Evolutionary conservation across 2,888 invertebrate genomes (phyloP).

Genomic region (Synergus umbraculus): DNA sequence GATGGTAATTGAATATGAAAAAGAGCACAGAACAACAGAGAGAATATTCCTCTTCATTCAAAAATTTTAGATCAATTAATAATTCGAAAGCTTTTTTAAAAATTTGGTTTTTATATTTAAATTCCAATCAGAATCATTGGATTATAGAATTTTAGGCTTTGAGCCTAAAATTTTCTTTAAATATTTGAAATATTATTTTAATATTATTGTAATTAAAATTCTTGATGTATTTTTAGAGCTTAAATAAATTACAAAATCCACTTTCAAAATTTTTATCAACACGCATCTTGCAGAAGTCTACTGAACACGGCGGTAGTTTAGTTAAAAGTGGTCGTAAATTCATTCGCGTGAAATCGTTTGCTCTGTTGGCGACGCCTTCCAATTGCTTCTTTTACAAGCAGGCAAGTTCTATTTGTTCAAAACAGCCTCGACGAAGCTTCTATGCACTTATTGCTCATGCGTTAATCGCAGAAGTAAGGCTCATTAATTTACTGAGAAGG

Average conservation of each 20-base stretch:
- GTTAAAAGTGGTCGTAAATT: slow-evolving; percentile 25
- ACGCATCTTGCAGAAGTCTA: background rate
- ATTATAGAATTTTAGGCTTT: too few species aligned
- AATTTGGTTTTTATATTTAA: too few species aligned
- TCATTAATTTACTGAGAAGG: slow-evolving; percentile 59
- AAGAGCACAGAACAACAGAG: too few species aligned
- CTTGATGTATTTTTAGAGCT: background rate
- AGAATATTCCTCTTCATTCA: too few species aligned
- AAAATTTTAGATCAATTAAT: too few species aligned
- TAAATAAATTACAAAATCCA: background rate
- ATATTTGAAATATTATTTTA: too few species aligned
- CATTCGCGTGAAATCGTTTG: slow-evolving; percentile 47
- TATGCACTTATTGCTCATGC: slow-evolving; percentile 49
- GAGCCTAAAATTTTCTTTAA: too few species aligned
- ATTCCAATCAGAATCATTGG: too few species aligned
- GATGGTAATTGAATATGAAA: too few species aligned
- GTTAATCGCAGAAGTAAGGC: slow-evolving; percentile 42
- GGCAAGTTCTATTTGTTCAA: slow-evolving; percentile 41
- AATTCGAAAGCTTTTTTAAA: too few species aligned
- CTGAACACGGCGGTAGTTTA: slow-evolving; percentile 6
- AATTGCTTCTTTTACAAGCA: slow-evolving; percentile 45
- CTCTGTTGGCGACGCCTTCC: slow-evolving; percentile 46
- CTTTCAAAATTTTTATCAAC: background rate
- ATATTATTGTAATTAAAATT: background rate
- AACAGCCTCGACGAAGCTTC: slow-evolving; percentile 43